Evolutionary conservation across 92 coral and sea anemone species (phyloP).

Genomic region (Phymanthus crucifer): DNA sequence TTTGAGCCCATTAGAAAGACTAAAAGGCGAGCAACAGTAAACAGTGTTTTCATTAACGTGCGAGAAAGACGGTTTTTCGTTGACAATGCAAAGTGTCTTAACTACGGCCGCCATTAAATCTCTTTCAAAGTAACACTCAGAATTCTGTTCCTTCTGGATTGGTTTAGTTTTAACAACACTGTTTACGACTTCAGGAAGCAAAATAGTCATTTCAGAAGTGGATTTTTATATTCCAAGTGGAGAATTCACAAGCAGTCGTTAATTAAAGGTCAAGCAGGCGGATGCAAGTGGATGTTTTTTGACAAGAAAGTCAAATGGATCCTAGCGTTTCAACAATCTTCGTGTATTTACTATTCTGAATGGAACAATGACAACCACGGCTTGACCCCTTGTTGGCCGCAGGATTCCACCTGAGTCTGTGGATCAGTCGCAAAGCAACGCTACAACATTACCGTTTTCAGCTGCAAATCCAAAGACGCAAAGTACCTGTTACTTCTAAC

Average conservation of each 20-base stretch:
- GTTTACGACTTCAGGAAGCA: background rate
- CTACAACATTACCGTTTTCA: background rate
- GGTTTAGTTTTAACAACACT: background rate
- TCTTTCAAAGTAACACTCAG: background rate
- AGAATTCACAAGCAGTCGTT: background rate
- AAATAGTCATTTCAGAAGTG: background rate
- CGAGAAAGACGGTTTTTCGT: background rate
- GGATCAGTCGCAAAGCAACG: background rate
- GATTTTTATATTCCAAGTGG: background rate
- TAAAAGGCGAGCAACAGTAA: background rate
- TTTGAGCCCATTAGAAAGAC: background rate
- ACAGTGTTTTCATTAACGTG: background rate
- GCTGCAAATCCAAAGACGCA: background rate
- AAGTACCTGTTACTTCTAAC: background rate
- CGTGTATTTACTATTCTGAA: background rate
- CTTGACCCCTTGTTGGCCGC: constrained; percentile 4
- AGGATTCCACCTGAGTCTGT: background rate
- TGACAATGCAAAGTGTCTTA: background rate
- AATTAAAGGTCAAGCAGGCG: background rate
- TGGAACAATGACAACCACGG: background rate
- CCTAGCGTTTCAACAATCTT: background rate
- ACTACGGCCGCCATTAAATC: background rate
- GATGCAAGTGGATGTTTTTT: background rate
- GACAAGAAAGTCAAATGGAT: constrained; percentile 3
- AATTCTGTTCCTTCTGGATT: background rate